These are phyloP conservation scores for Anas capensis DNA, from an alignment of 2,797 vertebrate species.

Conservation along the genomic window DNA sequence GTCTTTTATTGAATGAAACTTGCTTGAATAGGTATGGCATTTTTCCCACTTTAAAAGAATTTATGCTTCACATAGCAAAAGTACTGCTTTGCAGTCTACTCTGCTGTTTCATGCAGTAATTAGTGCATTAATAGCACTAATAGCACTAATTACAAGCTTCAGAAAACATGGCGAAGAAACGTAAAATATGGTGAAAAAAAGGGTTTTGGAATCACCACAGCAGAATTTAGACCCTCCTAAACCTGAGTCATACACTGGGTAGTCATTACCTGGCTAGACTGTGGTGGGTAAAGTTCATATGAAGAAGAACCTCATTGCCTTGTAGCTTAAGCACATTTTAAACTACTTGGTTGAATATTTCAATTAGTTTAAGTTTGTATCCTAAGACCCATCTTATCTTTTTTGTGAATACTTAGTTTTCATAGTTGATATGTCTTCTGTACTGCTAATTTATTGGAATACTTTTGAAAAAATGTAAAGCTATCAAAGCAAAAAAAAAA, in stretches of 20 bases:
- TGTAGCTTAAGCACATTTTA: not conserved
- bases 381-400: fast-evolving
- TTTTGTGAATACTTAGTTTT: not conserved
- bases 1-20: not conserved
- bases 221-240: not conserved
- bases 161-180: not conserved
- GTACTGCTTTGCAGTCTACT: not conserved
- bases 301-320: not conserved
- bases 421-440: not conserved
- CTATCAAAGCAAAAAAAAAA: not conserved
- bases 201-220: not conserved
- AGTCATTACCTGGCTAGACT: not conserved
- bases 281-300: not conserved
- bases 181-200: not conserved
- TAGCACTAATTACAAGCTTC: not conserved
- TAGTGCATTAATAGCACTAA: not conserved
- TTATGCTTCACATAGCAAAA: not conserved
- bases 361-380: not conserved
- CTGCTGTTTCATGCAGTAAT: not conserved
- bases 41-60: not conserved
- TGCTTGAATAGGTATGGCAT: not conserved
- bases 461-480: not conserved
- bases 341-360: not conserved
- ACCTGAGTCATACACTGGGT: not conserved
- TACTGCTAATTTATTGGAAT: not conserved